phyloP scores from a whole-genome alignment of 2,888 invertebrate species.

The Acronicta psi region DNA sequence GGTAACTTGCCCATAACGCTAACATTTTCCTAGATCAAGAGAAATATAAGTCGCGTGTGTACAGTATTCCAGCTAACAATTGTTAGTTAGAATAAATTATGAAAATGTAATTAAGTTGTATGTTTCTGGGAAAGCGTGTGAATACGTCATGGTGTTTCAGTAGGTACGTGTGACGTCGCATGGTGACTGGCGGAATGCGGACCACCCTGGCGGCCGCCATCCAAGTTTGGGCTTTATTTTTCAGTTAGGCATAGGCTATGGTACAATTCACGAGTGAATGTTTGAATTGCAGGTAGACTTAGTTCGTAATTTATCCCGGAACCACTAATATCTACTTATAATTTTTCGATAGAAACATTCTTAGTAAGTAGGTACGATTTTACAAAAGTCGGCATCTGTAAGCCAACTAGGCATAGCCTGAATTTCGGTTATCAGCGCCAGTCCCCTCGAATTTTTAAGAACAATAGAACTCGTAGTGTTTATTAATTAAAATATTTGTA shows the following conservation, averaged over 20 bases:
- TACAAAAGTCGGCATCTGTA: too few relatives aligned
- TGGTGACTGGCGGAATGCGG: conserved; percentile 49
- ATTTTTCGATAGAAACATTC: too few relatives aligned
- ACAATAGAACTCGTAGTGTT: too few relatives aligned
- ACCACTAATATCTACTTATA: too few relatives aligned
- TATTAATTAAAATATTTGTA: too few relatives aligned
- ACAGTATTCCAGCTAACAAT: conserved; percentile 24
- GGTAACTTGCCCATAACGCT: conserved; percentile 15
- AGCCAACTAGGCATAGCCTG: too few relatives aligned
- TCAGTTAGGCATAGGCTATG: conserved; percentile 34
- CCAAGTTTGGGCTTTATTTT: conserved; percentile 27
- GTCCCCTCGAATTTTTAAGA: too few relatives aligned
- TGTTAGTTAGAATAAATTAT: conserved; percentile 33
- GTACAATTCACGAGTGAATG: conserved; percentile 50
- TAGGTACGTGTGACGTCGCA: conserved; percentile 56
- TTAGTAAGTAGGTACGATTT: too few relatives aligned
- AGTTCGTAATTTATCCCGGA: too few relatives aligned
- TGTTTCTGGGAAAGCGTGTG: conserved; percentile 46
- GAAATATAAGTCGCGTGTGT: conserved; percentile 16
- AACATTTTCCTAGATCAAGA: conserved; percentile 39
- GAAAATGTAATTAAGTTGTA: conserved; percentile 24
- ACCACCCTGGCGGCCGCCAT: conserved; percentile 7
- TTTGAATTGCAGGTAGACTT: background rate
- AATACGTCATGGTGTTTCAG: conserved; percentile 56
- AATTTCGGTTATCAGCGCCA: too few relatives aligned